Base-by-base conservation (phyloP, 2,113 vertebrate species). In the Phasianus colchicus region DNA sequence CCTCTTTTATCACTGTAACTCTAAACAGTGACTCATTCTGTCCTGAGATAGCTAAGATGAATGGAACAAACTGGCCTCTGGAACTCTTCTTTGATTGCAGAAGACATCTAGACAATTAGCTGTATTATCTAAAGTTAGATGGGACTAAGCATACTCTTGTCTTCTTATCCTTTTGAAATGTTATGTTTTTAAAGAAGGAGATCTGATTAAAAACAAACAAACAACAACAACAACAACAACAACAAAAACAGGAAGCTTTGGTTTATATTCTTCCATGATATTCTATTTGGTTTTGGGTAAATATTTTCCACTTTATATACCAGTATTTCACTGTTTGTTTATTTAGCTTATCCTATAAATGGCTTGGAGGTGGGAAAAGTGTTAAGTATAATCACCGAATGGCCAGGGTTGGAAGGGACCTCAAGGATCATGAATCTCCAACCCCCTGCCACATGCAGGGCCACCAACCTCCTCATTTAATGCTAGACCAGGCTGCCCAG, bases 251-350 rank as follows among this genome's bases (percentile, higher is more conserved):
- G n/a, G n/a, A n/a, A n/a, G n/a, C n/a, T n/a, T n/a, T n/a, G 12
- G 12, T 38, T 90, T 57, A 5, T 60, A 24, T 38, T 86, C 32
- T 54, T 4, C 10, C 38, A 34, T 64, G 21, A 50, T 72, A 13
- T 83, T 8, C 13, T 32, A 24, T 19, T 64, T 8, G 34, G 3
- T 27, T 19, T 47, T 65, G 38, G 10, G 10, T 40, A 64, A 87
- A 45, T 2, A n/a, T 36, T 3, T 79, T 60, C 25, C 25, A 47
- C 0, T 6, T 3, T 17, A 11, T 6, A 1, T 27, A 52, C 19
- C 18, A 19, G 2, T 75, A 1, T 54, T 76, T 40, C 9, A 50
- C n/a, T 38, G 29, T 77, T 4, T 3, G 0, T 86, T 96, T 64
- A 3, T 3, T 81, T 87, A 27, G 10, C 78, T 84, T 18, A 34